phyloP scores from a whole-genome alignment of 2,113 vertebrate species.

The Odocoileus hemionus region DNA sequence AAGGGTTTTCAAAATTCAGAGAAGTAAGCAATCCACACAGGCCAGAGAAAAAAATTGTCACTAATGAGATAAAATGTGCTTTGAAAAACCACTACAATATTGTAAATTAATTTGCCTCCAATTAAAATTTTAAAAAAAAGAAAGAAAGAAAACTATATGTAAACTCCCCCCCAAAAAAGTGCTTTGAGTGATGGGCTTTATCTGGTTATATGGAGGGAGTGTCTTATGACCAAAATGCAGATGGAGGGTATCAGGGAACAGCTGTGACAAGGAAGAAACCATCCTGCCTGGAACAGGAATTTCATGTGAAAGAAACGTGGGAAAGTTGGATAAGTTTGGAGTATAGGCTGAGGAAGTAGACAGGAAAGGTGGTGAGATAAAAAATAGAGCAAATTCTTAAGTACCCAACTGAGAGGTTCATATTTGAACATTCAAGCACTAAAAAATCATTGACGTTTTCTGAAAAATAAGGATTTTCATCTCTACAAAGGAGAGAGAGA shows the following conservation, averaged over 20 bases:
- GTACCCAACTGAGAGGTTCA: neutral
- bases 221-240: neutral
- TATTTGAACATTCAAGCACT: neutral
- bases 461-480: neutral
- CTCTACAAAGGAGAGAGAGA: neutral
- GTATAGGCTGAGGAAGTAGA: neutral
- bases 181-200: neutral
- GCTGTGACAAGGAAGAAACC: neutral
- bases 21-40: neutral
- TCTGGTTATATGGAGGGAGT: neutral
- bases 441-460: neutral
- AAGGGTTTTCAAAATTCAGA: neutral
- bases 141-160: neutral
- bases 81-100: neutral
- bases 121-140: neutral
- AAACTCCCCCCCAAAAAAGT: neutral
- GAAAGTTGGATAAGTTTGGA: neutral
- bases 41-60: neutral
- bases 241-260: neutral
- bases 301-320: neutral
- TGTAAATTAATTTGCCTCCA: neutral
- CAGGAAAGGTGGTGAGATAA: neutral
- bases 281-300: neutral
- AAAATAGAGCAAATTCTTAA: neutral
- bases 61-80: neutral